These are phyloP conservation scores for Hiodon alosoides DNA, from an alignment of 2,113 vertebrate genomes.

Conservation along the genomic window DNA sequence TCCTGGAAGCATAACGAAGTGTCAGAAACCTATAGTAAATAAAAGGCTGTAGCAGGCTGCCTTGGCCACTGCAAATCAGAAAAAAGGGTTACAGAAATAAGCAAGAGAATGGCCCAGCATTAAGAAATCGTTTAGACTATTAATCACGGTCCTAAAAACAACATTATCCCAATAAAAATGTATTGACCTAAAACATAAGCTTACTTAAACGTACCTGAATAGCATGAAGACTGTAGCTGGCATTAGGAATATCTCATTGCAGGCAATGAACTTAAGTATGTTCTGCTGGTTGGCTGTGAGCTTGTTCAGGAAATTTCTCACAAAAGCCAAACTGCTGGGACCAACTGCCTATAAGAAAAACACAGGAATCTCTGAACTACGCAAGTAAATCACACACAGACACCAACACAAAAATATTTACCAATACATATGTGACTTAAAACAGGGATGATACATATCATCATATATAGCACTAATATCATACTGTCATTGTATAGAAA, in stretches of 20 bases:
- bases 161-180: neutral
- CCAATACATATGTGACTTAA: no score
- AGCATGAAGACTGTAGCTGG: slow-evolving; percentile 97
- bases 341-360: slow-evolving; percentile 72
- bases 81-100: neutral
- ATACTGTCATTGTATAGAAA: no score
- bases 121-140: neutral
- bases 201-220: slow-evolving; percentile 72
- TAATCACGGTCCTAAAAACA: neutral
- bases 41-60: slow-evolving; percentile 91
- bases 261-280: slow-evolving; percentile 95
- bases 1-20: slow-evolving; percentile 87
- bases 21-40: slow-evolving; percentile 97
- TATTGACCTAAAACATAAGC: neutral
- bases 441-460: neutral
- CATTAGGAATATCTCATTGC: slow-evolving; percentile 98
- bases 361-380: neutral
- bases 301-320: slow-evolving; percentile 85
- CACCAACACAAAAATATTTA: neutral
- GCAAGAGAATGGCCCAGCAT: neutral
- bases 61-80: slow-evolving; percentile 77
- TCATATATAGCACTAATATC: neutral
- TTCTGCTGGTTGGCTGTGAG: slow-evolving; percentile 92
- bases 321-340: slow-evolving; percentile 77
- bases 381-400: neutral